These are phyloP conservation scores for Oscheius sp. DNA, from an alignment of 1,140 invertebrate genomes.

Conservation along the genomic window DNA sequence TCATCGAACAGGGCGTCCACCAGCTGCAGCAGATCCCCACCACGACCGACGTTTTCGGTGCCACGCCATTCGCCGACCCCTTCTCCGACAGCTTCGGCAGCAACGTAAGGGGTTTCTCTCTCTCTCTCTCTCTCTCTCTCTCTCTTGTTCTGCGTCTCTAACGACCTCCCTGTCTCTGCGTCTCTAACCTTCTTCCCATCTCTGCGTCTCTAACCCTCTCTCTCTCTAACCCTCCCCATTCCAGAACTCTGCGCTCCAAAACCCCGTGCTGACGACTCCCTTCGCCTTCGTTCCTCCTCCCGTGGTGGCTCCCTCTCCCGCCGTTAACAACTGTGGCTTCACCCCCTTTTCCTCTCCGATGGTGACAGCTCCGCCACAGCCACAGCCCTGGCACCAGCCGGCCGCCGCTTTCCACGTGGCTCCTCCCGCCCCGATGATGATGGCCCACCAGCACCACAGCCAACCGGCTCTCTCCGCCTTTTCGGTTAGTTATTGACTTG, in stretches of 20 bases:
- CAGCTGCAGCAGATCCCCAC: constrained; percentile 59
- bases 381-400: constrained; percentile 5
- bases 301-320: background rate
- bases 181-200: no score
- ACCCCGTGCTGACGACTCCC: no score
- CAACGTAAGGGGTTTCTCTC: background rate
- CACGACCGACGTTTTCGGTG: constrained; percentile 38
- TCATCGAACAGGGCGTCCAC: constrained; percentile 72
- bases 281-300: no score
- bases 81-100: constrained; percentile 29
- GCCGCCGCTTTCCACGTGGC: background rate
- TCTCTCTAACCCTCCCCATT: no score
- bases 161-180: no score
- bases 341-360: background rate
- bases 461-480: background rate
- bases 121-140: no score
- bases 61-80: constrained; percentile 54
- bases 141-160: no score
- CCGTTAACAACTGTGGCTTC: background rate
- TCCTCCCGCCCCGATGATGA: background rate
- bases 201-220: no score
- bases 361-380: constrained; percentile 31
- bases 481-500: background rate
- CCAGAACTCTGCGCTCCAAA: no score
- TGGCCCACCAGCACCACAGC: constrained; percentile 1